These are phyloP conservation scores for Spicauda simplicius DNA, from an alignment of 2,888 invertebrate genomes.

Conservation along the genomic window DNA sequence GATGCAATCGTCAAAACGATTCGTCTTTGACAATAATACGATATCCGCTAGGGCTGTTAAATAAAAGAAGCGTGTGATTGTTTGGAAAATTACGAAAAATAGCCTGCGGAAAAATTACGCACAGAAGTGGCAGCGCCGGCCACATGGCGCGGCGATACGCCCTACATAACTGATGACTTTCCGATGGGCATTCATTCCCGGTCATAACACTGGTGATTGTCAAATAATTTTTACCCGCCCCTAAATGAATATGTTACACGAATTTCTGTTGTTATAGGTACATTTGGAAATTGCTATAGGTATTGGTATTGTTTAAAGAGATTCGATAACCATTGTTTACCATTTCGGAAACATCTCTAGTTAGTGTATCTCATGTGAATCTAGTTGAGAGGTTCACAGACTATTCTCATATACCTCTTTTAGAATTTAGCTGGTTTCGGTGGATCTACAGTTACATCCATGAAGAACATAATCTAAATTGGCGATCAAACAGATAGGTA, in stretches of 20 bases:
- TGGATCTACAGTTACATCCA: no score
- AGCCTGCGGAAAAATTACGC: conserved; percentile 76
- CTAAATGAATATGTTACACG: conserved; percentile 2
- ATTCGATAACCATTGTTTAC: no score
- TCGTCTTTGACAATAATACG: no score
- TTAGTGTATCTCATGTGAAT: not conserved
- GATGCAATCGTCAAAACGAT: no score
- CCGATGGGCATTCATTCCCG: conserved; percentile 81
- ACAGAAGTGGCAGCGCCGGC: conserved; percentile 58
- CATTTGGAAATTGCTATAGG: no score
- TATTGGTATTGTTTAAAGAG: no score
- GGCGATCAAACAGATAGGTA: no score
- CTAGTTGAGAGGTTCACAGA: no score
- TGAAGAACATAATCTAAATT: no score
- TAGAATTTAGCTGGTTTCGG: no score
- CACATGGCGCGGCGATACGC: conserved; percentile 80
- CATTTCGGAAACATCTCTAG: no score
- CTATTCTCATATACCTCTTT: no score
- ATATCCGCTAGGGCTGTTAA: conserved; percentile 51
- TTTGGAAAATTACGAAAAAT: conserved; percentile 75
- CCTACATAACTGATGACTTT: conserved; percentile 84
- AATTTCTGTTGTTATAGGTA: not conserved
- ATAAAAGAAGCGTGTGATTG: conserved; percentile 62
- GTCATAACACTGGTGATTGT: conserved; percentile 47
- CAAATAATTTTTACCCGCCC: conserved; percentile 17